Percentiles rank a stretch among this genome's conserved stretches.
These are phyloP conservation scores for Panopea generosa DNA, from an alignment of 2,888 invertebrate genomes.

Conservation along the genomic window DNA sequence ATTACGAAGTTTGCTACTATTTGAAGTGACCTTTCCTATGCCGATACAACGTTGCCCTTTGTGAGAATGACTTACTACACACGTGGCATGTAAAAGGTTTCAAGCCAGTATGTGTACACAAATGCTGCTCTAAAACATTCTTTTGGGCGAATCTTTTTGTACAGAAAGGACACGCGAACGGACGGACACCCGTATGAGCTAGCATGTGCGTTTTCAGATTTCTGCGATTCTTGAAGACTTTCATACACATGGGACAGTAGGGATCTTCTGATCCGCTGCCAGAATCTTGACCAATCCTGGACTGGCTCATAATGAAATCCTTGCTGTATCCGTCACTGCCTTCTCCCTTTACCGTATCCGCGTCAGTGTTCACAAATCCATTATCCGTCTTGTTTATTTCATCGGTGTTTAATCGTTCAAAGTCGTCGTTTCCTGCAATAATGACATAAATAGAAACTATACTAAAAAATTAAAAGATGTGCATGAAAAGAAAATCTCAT, in stretches of 20 bases:
- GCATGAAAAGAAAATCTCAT: too few relatives aligned
- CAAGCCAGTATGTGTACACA: constrained; percentile 19
- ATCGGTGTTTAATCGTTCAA: too few relatives aligned
- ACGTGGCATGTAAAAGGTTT: constrained; percentile 4
- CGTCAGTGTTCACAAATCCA: too few relatives aligned
- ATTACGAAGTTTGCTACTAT: too few relatives aligned
- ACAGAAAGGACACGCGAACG: constrained; percentile 14
- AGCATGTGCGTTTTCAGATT: constrained; percentile 18
- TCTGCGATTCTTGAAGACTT: constrained; percentile 10
- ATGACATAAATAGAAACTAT: too few relatives aligned
- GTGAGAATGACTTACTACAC: constrained; percentile 12
- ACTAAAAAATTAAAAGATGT: too few relatives aligned
- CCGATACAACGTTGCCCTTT: constrained; percentile 11
- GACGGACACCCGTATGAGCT: constrained; percentile 15
- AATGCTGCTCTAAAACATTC: constrained; percentile 20
- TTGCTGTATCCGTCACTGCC: too few relatives aligned
- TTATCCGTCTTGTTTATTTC: too few relatives aligned
- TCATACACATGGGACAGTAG: constrained; percentile 2
- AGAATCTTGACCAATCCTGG: too few relatives aligned
- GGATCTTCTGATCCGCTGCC: background rate
- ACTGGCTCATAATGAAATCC: too few relatives aligned
- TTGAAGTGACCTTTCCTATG: constrained; percentile 5
- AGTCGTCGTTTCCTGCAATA: too few relatives aligned
- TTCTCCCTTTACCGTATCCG: too few relatives aligned
- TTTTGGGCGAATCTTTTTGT: constrained; percentile 20